A percentile compares a stretch with the other conserved stretches of the same genome.
Conservation (phyloP, 1,140 invertebrate species). For the Lanistes nyassanus region DNA sequence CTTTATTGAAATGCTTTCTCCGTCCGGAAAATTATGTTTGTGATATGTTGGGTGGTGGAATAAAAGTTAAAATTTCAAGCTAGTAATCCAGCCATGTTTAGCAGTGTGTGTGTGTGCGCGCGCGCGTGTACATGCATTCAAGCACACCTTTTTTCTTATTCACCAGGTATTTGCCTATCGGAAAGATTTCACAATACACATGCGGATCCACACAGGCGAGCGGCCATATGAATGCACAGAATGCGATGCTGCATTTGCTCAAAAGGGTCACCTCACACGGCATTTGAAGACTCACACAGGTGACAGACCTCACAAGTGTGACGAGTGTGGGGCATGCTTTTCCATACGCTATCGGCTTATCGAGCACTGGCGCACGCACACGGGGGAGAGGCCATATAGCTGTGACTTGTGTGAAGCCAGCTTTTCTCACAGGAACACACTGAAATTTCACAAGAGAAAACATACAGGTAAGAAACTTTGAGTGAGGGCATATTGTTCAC, state of each 20-base stretch:
- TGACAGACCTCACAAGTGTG: slow-evolving; percentile 22
- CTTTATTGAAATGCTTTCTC: too few species aligned
- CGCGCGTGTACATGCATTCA: too few species aligned
- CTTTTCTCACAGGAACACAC: slow-evolving; percentile 21
- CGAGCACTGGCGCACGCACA: slow-evolving; percentile 23
- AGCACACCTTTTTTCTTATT: neutral
- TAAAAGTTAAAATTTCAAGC: too few species aligned
- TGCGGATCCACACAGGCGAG: slow-evolving; percentile 20
- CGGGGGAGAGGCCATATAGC: slow-evolving; percentile 16
- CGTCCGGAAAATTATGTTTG: too few species aligned
- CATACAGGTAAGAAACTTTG: slow-evolving; percentile 16
- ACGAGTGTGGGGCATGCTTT: slow-evolving; percentile 21
- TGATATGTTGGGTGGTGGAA: too few species aligned
- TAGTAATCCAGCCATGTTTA: too few species aligned
- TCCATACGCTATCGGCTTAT: slow-evolving; percentile 13
- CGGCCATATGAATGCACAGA: slow-evolving; percentile 9
- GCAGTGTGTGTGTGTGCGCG: too few species aligned
- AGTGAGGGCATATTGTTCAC: neutral
- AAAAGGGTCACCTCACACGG: slow-evolving; percentile 14
- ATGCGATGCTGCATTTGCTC: slow-evolving; percentile 17
- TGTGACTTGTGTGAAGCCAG: slow-evolving; percentile 17
- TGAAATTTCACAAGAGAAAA: slow-evolving; percentile 23
- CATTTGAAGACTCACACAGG: slow-evolving; percentile 21
- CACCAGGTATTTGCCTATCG: slow-evolving; percentile 19
- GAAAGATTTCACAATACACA: slow-evolving; percentile 17